These are phyloP conservation scores for Oxystoma pomonae DNA, from an alignment of 2,888 invertebrate genomes.

Conservation along the genomic window DNA sequence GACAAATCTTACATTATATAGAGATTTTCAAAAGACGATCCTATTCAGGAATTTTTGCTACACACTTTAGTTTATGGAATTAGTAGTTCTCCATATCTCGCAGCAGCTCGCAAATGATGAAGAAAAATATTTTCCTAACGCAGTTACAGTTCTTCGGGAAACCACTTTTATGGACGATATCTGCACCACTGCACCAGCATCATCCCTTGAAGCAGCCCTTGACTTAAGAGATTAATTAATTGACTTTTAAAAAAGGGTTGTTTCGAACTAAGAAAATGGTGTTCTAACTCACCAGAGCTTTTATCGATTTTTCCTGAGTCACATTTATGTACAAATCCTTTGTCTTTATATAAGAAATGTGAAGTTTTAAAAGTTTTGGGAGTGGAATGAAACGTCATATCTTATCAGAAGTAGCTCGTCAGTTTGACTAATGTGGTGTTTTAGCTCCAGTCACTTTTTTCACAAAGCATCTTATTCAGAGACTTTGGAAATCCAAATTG, in stretches of 20 bases:
- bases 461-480: not conserved
- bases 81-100: not conserved
- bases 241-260: not conserved
- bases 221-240: not conserved
- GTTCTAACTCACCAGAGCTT: not conserved
- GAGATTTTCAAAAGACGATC: not conserved
- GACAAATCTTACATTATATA: not conserved
- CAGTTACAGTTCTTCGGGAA: not conserved
- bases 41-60: not conserved
- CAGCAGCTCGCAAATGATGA: not conserved
- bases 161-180: not conserved
- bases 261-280: not conserved
- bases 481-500: not conserved
- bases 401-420: not conserved
- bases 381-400: not conserved
- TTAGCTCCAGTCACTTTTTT: not conserved
- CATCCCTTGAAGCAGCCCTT: not conserved
- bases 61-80: not conserved
- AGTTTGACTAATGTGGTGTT: not conserved
- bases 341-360: not conserved
- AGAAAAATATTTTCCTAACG: not conserved
- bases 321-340: not conserved
- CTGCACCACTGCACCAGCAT: not conserved
- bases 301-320: not conserved
- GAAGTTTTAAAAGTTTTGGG: not conserved